Evolutionary conservation across 2,888 invertebrate genomes (phyloP), one percentile per base, ranked within the genome.

Genomic region (Euproctis similis): DNA sequence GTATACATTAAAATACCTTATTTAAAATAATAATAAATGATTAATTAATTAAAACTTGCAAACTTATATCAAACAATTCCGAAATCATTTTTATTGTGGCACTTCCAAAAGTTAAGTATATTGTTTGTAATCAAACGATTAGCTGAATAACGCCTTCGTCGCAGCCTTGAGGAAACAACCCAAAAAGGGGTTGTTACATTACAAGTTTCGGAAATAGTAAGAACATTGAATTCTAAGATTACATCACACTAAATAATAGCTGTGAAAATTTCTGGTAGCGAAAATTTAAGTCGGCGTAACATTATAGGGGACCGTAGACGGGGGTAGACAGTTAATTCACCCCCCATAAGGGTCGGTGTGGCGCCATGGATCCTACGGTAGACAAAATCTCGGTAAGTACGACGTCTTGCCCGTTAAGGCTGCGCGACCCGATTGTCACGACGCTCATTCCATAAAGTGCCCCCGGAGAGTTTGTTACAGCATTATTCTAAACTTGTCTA

Each of bases 331-430:
- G 77, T 80, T 80, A 81, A 81, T 80, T 80, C 80, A 68, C 74
- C 81, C n/a, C n/a, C 77, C 70, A 76, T 80, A 80, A 81, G 84
- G 82, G 82, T 74, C 78, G 73, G 59, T 56, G 37, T 74, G 84
- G 84, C 84, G 84, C 82, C 84, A 60, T 44, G 36, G 61, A 73
- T 82, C 81, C 76, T 78, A 69, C 75, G 77, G 78, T 80, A 74
- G 72, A 78, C 76, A 71, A 80, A 77, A 71, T 73, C n/a, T n/a
- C n/a, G 77, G 74, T 77, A 71, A 76, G 73, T 75, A 71, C 65
- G 68, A 59, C 56, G 59, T 54, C 66, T 65, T 62, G 53, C 54
- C 50, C 54, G 50, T 52, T 52, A 53, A 57, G 49, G 6, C 6
- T 14, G 59, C 42, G 46, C 44, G 42, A 42, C 42, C 42, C 49